phyloP scores from a whole-genome alignment of 2,113 vertebrate genomes.

The Rallus limicola region DNA sequence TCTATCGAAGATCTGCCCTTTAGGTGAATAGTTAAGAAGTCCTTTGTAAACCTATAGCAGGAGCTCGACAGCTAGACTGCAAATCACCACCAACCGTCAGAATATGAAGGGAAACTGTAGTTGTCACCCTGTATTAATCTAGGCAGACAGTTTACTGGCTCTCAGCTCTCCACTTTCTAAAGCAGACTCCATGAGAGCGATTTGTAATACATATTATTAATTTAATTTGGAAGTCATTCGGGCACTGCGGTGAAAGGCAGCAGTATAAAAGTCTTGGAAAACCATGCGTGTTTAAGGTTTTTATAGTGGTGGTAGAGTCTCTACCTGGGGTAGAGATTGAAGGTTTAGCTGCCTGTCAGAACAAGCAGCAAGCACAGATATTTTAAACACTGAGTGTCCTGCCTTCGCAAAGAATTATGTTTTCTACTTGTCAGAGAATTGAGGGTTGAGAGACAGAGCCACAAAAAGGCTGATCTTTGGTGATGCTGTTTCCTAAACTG shows the following conservation, averaged over 20 bases:
- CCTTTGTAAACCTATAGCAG: background rate
- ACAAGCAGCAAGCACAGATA: background rate
- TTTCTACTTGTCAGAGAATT: background rate
- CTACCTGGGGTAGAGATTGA: background rate
- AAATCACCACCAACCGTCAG: background rate
- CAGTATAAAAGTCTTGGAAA: background rate
- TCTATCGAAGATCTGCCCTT: background rate
- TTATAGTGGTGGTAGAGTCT: background rate
- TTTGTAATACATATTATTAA: background rate
- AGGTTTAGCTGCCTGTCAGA: background rate
- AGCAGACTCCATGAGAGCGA: background rate
- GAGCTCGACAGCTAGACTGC: background rate
- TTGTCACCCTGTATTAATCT: background rate
- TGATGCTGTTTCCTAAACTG: fast-evolving
- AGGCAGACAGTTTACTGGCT: background rate
- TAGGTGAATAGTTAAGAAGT: background rate
- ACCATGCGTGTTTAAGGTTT: background rate
- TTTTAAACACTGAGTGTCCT: background rate
- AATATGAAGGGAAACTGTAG: background rate
- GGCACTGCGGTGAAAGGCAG: background rate
- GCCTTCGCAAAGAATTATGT: background rate
- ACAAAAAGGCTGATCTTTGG: background rate
- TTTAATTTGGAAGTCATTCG: constrained; percentile 10
- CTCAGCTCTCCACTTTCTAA: background rate
- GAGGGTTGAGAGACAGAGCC: background rate